Evolutionary conservation across 2,797 vertebrate genomes (phyloP).

Genomic region (Scolopax rusticola): DNA sequence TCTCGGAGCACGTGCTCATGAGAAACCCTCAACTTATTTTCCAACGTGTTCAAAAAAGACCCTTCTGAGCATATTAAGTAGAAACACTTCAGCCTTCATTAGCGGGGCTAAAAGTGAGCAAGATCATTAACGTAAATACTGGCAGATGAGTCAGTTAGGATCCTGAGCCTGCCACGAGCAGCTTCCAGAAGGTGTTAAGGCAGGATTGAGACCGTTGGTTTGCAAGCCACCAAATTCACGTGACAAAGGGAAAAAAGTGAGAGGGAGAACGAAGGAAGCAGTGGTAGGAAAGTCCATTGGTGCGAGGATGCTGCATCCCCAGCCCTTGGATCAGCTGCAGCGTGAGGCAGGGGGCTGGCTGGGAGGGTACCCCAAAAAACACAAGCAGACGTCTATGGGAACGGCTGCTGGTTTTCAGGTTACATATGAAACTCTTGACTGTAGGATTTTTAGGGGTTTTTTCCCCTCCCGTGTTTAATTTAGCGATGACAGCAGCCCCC

Average conservation of each 20-base stretch:
- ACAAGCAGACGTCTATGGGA: not conserved
- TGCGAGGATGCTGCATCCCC: not conserved
- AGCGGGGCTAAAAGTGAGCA: not conserved
- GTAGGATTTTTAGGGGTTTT: not conserved
- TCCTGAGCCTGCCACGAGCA: not conserved
- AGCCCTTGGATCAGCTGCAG: not conserved
- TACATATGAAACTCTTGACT: not conserved
- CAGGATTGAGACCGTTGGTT: not conserved
- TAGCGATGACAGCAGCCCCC: not conserved
- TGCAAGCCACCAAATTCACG: not conserved
- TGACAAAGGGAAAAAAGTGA: not conserved
- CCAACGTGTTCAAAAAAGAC: not conserved
- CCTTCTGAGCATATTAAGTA: not conserved
- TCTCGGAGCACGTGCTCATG: not conserved
- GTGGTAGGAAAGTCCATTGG: not conserved
- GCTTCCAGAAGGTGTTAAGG: not conserved
- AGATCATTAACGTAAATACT: not conserved
- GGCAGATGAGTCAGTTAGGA: not conserved
- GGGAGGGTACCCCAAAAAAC: not conserved
- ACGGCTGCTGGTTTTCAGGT: not conserved
- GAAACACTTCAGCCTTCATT: conserved; percentile 32
- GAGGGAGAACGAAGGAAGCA: not conserved
- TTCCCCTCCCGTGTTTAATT: not conserved
- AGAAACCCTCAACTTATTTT: not conserved
- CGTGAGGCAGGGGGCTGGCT: not conserved